phyloP scores from a whole-genome alignment of 1,140 invertebrate genomes.

The Cotesia glomerata region DNA sequence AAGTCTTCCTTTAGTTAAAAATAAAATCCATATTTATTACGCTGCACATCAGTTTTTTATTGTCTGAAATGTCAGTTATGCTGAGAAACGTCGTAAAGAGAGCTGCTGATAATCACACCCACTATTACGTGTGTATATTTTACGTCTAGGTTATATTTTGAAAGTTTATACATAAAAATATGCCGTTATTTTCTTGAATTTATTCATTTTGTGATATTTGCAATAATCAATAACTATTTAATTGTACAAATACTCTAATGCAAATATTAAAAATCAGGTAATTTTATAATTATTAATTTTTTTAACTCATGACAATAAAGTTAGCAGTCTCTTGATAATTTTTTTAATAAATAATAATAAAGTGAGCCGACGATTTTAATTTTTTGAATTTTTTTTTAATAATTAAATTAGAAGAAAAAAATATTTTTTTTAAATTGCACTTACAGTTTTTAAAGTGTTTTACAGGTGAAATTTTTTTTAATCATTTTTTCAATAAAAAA shows the following conservation, averaged over 20 bases:
- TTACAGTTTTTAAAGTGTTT: no score
- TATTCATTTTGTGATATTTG: neutral
- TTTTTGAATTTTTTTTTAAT: no score
- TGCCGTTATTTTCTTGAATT: neutral
- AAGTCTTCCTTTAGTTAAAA: slow-evolving; percentile 6
- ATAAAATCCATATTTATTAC: neutral
- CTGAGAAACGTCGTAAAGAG: neutral
- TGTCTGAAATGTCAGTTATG: neutral
- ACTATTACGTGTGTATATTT: neutral
- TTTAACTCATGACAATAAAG: neutral
- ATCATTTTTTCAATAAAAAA: no score
- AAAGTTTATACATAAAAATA: neutral
- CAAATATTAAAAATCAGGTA: no score
- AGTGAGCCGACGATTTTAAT: no score
- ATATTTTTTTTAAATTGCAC: no score
- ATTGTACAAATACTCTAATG: neutral
- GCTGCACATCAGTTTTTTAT: neutral
- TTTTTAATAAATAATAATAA: no score
- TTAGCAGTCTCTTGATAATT: no score
- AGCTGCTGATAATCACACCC: neutral
- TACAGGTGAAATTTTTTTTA: no score
- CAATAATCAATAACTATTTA: neutral
- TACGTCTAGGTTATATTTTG: slow-evolving; percentile 11
- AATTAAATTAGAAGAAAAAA: no score
- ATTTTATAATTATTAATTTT: no score